Evolutionary conservation across 2,113 vertebrate genomes (phyloP), one percentile per base, ranked within the genome.

Genomic region (Paraplagusia blochii): DNA sequence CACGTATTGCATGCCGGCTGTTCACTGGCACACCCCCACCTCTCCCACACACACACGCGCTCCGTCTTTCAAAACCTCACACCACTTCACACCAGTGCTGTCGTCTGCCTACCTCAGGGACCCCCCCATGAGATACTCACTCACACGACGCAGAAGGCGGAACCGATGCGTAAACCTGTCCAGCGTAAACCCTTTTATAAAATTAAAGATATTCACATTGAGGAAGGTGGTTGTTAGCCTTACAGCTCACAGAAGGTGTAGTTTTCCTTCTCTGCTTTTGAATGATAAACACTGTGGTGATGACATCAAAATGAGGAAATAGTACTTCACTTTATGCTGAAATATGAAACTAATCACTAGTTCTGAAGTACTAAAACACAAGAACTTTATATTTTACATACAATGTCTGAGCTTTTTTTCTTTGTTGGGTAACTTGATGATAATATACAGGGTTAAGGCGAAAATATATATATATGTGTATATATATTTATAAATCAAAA

Each of bases 1-100:
- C 82, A 84, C 77, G 85, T 87, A 85, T 67, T 76, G 69, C 79
- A 72, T 74, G 87, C 85, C 84, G 85, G 84, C 84, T 88, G 85
- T 87, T 82, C 50, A 43, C 47, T 43, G 44, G 54, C 51, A 19
- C 58, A 59, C 67, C 59, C 15, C 60, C 22, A 29, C 22, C 6
- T 29, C 22, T 29, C 22, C 22, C 22, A 29, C 22, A 29, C 22
- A 29, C 22, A 29, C 22, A 29, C 22, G 6, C 22, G 22, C 22
- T 29, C 22, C 22, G 3, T 29, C 22, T 29, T 29, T 29, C 22
- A 29, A 29, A 50, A 42, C 69, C 62, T 49, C 48, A 40, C 35
- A 29, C 57, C 60, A 76, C 60, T 63, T 58, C 64, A 69, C 38
- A 43, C 63, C 58, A 70, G 64, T 49, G 50, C 53, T 50, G 36